Base-by-base conservation (phyloP, 2,113 vertebrate species). In the Thomomys bottae region DNA sequence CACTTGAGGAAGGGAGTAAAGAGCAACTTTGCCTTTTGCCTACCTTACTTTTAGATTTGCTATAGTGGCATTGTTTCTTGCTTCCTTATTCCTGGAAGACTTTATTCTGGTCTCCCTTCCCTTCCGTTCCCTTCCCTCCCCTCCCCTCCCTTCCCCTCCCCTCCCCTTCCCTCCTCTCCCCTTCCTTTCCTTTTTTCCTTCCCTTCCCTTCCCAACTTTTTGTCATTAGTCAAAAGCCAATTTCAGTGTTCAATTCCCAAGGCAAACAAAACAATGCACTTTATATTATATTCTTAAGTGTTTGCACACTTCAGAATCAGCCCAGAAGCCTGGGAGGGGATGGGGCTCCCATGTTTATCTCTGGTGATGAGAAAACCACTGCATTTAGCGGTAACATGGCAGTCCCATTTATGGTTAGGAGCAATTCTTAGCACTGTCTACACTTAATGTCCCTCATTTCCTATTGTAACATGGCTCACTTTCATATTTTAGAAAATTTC, bases 341-440 rank as follows among this genome's bases (percentile, higher is more conserved):
- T n/a, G 61, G 5, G 6, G 30, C 17, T n/a, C 45, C 11, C 36
- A 1, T 77, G 26, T 76, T 77, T 59, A 49, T 66, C 17, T 61
- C 80, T 54, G 40, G 26, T 75, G 61, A 88, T 82, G 79, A 94
- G 70, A 75, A 84, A 94, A 92, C 72, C 49, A 84, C 2, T 72
- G 26, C 34, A 8, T 91, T 73, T 38, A 67, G 42, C 75, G n/a
- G 30, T 45, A 49, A 42, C 26, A 9, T n/a, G 72, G 32, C 38
- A 38, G 63, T 63, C 32, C 30, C 26, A 28, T 57, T 73, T 1
- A 2, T 66, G 61, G 54, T 40, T 59, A 76, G 68, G 11, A 6
- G 12, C 32, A n/a, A 67, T 42, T 88, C 86, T 67, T 64, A 64
- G n/a, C 8, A 54, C 68, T 77, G 3, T 42, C 86, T 66, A 7